A percentile compares a stretch with the other conserved stretches of the same genome.
phyloP scores from a whole-genome alignment of 2,113 vertebrate species.

The Cottus gobio region DNA sequence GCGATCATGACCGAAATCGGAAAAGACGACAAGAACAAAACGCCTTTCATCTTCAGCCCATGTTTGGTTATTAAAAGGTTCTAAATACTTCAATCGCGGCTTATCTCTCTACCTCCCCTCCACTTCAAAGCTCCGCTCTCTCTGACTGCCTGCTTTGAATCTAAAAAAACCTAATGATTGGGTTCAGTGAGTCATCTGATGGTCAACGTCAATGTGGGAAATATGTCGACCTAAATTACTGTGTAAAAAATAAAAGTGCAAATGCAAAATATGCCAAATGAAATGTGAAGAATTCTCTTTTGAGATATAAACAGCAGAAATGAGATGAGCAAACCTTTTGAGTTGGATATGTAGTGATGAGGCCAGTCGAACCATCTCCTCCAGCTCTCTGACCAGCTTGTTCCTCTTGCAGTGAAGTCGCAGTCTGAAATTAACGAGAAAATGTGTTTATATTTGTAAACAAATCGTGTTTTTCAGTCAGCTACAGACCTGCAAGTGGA shows the following conservation, averaged over 20 bases:
- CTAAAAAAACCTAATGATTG: neutral
- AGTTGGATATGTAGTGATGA: slow-evolving; percentile 89
- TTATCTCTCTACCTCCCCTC: neutral
- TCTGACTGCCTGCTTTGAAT: neutral
- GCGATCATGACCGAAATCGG: neutral
- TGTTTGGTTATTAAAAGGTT: slow-evolving; percentile 2
- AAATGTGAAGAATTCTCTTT: neutral
- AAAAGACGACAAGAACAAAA: neutral
- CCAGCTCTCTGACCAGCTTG: slow-evolving; percentile 92
- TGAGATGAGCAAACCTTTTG: slow-evolving; percentile 85
- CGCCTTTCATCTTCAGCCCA: neutral
- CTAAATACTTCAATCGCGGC: neutral
- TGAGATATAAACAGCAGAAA: neutral
- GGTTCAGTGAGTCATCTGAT: neutral
- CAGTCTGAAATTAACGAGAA: slow-evolving; percentile 78
- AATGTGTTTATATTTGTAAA: neutral
- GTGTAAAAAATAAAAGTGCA: too few relatives aligned
- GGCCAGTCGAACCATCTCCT: slow-evolving; percentile 91
- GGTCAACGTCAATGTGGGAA: neutral
- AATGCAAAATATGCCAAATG: neutral
- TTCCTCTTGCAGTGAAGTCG: slow-evolving; percentile 93
- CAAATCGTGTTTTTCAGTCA: neutral
- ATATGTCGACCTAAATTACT: neutral
- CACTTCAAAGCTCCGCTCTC: slow-evolving; percentile 6
- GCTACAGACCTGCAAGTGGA: neutral